Base-by-base conservation (phyloP, 2,797 vertebrate species). In the Lacerta agilis region DNA sequence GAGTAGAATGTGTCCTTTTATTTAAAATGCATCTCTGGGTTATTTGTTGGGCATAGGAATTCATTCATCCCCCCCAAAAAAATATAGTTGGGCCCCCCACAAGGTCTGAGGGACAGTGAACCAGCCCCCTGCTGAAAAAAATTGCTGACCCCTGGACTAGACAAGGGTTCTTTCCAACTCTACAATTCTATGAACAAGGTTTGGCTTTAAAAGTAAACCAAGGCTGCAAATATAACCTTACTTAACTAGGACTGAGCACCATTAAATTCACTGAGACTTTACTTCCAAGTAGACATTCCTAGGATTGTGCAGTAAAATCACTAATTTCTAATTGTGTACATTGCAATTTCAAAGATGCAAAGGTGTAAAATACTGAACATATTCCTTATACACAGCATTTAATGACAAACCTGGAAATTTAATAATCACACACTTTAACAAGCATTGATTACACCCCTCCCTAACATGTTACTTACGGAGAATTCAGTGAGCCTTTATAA, bases 401-500 rank as follows among this genome's bases (percentile, higher is more conserved):
- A 82, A 88, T 79, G 58, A 81, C 71, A 58, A 38, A 0, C 1
- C 49, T 77, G 2, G 55, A 91, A 87, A 87, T 82, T 20, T 17
- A 66, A 80, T 72, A 64, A 69, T 87, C 43, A 81, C 18, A 43
- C 8, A 58, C 4, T n/a, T 87, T 55, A 29, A 58, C 58, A 73
- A 49, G 20, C 15, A 41, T 84, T 85, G 69, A 81, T 69, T 49
- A 79, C 69, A 87, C 81, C 45, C 85, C 38, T 64, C 79, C 38
- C 20, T 79, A 79, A 25, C 49, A 79, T 49, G 43, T 76, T 83
- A 91, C 1, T n/a, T 0, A 76, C 36, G 2, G 0, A 2, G 8
- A 91, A 77, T 20, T 77, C 27, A 81, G 3, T 3, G 29, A 8
- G 1, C 10, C n/a, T 88, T 87, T 93, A 91, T 82, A 82, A 92